These are phyloP conservation scores for Sylvia borin DNA, from an alignment of 2,797 vertebrate species.

Conservation along the genomic window DNA sequence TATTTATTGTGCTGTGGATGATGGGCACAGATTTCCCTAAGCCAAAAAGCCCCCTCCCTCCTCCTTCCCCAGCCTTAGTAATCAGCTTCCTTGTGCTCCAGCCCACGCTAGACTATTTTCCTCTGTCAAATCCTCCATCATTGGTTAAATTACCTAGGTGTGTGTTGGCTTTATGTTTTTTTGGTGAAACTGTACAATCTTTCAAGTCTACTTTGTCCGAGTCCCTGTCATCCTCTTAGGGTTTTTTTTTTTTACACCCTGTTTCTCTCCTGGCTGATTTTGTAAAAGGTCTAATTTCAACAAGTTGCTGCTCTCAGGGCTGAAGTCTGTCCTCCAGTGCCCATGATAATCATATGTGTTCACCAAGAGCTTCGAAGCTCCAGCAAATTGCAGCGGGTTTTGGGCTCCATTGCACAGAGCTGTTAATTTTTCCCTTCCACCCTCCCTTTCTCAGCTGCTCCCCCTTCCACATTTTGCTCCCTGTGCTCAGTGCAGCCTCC, in stretches of 20 bases:
- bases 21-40: constrained; percentile 60
- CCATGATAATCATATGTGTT: not conserved
- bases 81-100: constrained; percentile 59
- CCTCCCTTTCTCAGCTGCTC: not conserved
- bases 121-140: constrained; percentile 46
- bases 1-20: constrained; percentile 61
- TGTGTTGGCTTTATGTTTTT: constrained; percentile 35
- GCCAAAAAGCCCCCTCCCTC: constrained; percentile 63
- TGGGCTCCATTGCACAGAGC: not conserved
- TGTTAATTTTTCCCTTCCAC: not conserved
- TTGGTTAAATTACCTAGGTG: constrained; percentile 46
- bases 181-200: constrained; percentile 3
- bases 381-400: not conserved
- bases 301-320: not conserved
- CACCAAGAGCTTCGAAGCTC: not conserved
- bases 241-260: not conserved
- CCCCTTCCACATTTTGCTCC: not conserved
- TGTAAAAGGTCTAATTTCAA: not conserved
- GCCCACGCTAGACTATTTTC: constrained; percentile 66
- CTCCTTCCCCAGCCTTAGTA: constrained; percentile 58
- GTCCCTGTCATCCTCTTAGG: not conserved
- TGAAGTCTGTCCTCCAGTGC: not conserved
- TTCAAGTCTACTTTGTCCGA: not conserved
- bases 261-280: not conserved
- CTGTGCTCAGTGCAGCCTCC: not conserved